A percentile compares a stretch with the other conserved stretches of the same genome.
phyloP scores from a whole-genome alignment of 2,888 invertebrate species.

The Lasioglossum morio region DNA sequence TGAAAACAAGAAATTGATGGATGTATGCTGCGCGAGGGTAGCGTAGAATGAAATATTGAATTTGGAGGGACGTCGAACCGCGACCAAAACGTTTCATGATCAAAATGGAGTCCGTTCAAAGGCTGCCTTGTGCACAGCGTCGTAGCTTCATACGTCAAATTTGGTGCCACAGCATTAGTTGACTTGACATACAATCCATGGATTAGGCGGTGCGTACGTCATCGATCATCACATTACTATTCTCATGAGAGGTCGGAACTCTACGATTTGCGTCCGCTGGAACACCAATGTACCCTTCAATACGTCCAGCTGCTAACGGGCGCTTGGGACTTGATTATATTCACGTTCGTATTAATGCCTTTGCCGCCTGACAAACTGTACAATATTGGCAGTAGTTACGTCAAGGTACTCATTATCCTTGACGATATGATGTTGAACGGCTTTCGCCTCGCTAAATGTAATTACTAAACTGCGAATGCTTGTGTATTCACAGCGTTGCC shows the following conservation, averaged over 20 bases:
- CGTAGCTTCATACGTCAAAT: slow-evolving; percentile 40
- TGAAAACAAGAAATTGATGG: background rate
- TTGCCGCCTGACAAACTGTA: slow-evolving; percentile 28
- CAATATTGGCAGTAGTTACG: slow-evolving; percentile 33
- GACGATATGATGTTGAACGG: background rate
- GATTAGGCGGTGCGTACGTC: slow-evolving; percentile 26
- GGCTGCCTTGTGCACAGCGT: background rate
- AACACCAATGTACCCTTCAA: slow-evolving; percentile 40
- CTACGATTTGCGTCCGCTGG: slow-evolving; percentile 33
- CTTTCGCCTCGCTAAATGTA: background rate
- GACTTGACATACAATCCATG: slow-evolving; percentile 41
- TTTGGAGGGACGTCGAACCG: background rate
- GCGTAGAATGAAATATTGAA: background rate
- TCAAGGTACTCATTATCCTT: slow-evolving; percentile 3
- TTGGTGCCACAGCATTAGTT: slow-evolving; percentile 40
- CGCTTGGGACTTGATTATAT: slow-evolving; percentile 48
- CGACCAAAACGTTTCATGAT: slow-evolving; percentile 4
- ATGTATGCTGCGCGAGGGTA: background rate
- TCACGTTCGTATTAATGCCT: slow-evolving; percentile 42
- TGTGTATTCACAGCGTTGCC: background rate
- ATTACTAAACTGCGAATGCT: slow-evolving; percentile 2
- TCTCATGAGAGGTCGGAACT: slow-evolving; percentile 34
- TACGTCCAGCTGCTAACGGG: slow-evolving; percentile 45
- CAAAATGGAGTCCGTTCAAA: slow-evolving; percentile 24
- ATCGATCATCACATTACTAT: slow-evolving; percentile 60